A percentile compares a stretch with the other conserved stretches of the same genome.
These are phyloP conservation scores for Temnothorax ravouxi DNA, from an alignment of 2,888 invertebrate genomes.

Conservation along the genomic window DNA sequence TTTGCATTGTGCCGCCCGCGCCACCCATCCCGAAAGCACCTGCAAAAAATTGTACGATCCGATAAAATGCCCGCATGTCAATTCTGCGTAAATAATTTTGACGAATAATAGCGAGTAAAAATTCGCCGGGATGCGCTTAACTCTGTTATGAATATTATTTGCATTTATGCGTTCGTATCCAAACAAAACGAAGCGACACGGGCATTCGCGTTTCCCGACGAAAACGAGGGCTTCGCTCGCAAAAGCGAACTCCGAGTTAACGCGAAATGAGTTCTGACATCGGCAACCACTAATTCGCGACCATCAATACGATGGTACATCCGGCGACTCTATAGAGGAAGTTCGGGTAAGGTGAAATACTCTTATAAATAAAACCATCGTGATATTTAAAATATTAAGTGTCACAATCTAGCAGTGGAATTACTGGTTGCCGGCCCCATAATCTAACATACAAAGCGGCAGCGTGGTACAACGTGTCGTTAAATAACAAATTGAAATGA, in stretches of 20 bases:
- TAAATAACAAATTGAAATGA: too few species aligned
- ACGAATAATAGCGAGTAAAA: not conserved
- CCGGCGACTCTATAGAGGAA: too few species aligned
- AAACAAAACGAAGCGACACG: not conserved
- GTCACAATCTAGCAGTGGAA: too few species aligned
- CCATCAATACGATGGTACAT: not conserved
- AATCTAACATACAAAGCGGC: too few species aligned
- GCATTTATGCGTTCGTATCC: not conserved
- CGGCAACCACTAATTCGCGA: not conserved
- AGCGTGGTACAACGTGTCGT: too few species aligned
- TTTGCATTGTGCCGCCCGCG: slow-evolving; percentile 85
- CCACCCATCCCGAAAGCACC: slow-evolving; percentile 85
- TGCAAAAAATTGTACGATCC: slow-evolving; percentile 61
- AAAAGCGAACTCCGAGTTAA: not conserved
- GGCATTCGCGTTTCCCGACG: not conserved
- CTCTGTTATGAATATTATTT: slow-evolving; percentile 4
- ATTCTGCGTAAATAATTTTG: slow-evolving; percentile 21
- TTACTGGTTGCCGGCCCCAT: too few species aligned
- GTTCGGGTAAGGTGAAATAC: too few species aligned
- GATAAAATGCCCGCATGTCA: slow-evolving; percentile 27
- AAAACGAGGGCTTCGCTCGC: not conserved
- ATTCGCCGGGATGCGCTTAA: not conserved
- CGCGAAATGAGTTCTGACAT: not conserved
- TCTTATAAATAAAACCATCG: too few species aligned
- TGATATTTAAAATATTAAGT: too few species aligned